Percentiles rank a stretch among this genome's conserved stretches.
Evolutionary conservation across 2,113 vertebrate species (phyloP).

Genomic region (Psephotus haematonotus): DNA sequence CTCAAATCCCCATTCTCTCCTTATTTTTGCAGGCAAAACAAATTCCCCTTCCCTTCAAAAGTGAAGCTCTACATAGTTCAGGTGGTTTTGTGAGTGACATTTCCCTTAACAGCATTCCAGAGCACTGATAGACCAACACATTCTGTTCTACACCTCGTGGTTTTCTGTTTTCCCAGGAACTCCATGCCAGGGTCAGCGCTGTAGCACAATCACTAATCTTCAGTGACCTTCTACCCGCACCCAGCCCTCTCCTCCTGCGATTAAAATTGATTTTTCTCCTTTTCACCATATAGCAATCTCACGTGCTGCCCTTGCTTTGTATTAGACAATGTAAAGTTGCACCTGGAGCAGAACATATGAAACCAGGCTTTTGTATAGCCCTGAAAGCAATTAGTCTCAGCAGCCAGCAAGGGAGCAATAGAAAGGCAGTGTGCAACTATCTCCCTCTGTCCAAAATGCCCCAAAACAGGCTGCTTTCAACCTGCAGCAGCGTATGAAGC

Average conservation of each 20-base stretch:
- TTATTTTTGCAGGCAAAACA: not conserved
- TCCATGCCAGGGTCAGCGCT: not conserved
- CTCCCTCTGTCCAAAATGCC: not conserved
- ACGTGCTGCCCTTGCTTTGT: not conserved
- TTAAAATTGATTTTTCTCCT: conserved; percentile 13
- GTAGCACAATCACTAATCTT: not conserved
- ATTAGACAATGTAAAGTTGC: not conserved
- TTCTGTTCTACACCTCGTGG: not conserved
- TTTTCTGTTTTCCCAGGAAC: not conserved
- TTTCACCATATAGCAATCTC: not conserved
- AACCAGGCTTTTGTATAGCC: not conserved
- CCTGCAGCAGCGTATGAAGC: not conserved
- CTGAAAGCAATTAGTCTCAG: not conserved
- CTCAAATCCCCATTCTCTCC: not conserved
- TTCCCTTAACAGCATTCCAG: not conserved
- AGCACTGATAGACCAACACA: not conserved
- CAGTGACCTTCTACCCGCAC: not conserved
- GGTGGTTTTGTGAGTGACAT: not conserved
- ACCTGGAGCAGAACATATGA: not conserved
- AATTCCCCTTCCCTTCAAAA: not conserved
- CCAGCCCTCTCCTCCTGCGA: not conserved
- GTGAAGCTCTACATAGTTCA: not conserved
- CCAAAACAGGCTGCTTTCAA: not conserved
- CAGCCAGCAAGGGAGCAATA: not conserved
- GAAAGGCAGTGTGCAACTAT: not conserved